Conservation (phyloP, 2,797 vertebrate genomes). For the Lateolabrax maculatus region DNA sequence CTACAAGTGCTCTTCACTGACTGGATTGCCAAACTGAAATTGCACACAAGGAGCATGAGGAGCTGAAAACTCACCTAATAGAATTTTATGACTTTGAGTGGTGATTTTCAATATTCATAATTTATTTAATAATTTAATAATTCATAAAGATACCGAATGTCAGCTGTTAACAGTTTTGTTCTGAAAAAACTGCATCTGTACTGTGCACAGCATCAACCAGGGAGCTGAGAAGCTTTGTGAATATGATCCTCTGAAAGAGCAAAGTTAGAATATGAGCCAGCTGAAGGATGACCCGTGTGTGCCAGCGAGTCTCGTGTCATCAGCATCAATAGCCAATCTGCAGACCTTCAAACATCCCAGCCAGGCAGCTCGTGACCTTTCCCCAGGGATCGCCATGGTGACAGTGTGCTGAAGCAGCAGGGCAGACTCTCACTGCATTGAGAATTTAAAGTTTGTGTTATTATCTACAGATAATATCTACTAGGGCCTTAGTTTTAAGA, state of each 20-base stretch:
- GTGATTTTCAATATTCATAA: conserved; percentile 5
- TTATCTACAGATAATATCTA: not conserved
- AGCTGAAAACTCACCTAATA: conserved; percentile 41
- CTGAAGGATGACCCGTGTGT: conserved; percentile 42
- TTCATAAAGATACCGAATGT: conserved; percentile 12
- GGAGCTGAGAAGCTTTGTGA: conserved; percentile 11
- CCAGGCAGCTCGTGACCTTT: conserved; percentile 78
- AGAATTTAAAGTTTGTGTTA: conserved; percentile 27
- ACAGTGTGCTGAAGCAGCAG: conserved; percentile 75
- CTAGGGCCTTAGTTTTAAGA: not conserved
- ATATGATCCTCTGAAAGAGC: conserved; percentile 38
- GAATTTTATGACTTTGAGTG: conserved; percentile 37
- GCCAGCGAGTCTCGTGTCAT: conserved; percentile 60
- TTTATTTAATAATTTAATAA: too few species aligned
- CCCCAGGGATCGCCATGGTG: conserved; percentile 80
- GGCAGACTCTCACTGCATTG: conserved; percentile 28
- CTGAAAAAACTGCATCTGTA: not conserved
- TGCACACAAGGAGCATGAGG: conserved; percentile 20
- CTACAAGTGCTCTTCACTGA: conserved; percentile 40
- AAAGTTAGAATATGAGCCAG: conserved; percentile 44
- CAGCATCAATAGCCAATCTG: conserved; percentile 67
- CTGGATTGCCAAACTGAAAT: conserved; percentile 41
- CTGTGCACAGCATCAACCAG: not conserved
- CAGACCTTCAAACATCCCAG: conserved; percentile 79
- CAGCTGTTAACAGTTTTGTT: not conserved